Evolutionary conservation across 2,113 vertebrate genomes (phyloP).

Genomic region (Penelope pileata): DNA sequence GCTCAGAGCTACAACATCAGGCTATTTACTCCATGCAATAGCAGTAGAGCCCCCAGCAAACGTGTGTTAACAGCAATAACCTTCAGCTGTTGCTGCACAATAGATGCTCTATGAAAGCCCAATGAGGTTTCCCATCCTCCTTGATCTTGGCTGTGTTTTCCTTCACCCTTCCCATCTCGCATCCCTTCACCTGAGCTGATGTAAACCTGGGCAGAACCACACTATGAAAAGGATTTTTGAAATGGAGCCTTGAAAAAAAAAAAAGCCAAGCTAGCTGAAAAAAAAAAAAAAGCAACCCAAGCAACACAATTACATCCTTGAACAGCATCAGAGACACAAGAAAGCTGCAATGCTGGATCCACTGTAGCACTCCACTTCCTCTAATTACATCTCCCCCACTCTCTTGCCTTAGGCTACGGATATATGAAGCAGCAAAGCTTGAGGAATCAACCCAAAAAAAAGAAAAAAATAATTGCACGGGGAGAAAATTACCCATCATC

Average conservation of each 20-base stretch:
- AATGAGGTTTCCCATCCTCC: background rate
- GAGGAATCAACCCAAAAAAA: background rate
- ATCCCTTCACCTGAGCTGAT: background rate
- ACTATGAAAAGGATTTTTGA: background rate
- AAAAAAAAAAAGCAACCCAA: background rate
- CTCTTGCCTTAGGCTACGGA: background rate
- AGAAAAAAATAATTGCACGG: background rate
- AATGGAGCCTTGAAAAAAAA: background rate
- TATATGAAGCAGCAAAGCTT: background rate
- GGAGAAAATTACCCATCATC: background rate
- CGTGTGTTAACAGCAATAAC: background rate
- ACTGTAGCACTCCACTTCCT: background rate
- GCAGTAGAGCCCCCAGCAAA: background rate
- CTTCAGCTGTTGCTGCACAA: background rate
- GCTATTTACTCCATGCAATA: background rate
- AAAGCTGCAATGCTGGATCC: background rate
- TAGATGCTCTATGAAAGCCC: background rate
- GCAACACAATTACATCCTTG: background rate
- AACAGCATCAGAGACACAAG: background rate
- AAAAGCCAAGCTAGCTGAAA: background rate
- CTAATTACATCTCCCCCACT: background rate
- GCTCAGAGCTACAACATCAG: background rate
- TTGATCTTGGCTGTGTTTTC: background rate
- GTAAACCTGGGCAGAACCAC: background rate
- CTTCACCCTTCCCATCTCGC: background rate